Percentiles rank a stretch among this genome's conserved stretches.
These are phyloP conservation scores for Odontocolon sp. DNA, from an alignment of 2,888 invertebrate species.

Conservation along the genomic window DNA sequence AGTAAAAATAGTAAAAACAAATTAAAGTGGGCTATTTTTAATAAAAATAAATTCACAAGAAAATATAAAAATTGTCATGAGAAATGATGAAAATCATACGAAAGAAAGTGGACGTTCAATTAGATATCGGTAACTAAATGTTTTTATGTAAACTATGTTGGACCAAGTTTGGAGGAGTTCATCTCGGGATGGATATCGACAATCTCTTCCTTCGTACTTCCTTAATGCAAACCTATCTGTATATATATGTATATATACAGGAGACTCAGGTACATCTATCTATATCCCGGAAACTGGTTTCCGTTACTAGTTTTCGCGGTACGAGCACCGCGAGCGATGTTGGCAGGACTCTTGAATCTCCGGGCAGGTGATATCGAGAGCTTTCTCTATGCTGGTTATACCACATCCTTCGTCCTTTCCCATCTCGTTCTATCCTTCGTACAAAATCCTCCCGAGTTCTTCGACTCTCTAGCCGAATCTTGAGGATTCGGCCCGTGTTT, in stretches of 20 bases:
- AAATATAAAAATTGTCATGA: no score
- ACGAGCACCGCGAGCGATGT: slow-evolving; percentile 34
- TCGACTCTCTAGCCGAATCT: slow-evolving; percentile 9
- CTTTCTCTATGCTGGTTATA: slow-evolving; percentile 9
- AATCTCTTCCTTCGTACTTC: not conserved
- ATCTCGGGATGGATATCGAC: slow-evolving; percentile 8
- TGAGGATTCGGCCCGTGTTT: not conserved
- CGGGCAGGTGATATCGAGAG: slow-evolving; percentile 65
- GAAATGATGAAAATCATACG: no score
- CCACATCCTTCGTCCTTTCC: not conserved
- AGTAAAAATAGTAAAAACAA: no score
- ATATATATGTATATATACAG: not conserved
- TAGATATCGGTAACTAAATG: no score
- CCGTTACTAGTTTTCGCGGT: slow-evolving; percentile 48
- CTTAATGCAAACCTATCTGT: not conserved
- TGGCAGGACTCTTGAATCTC: slow-evolving; percentile 67
- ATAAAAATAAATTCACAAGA: no score
- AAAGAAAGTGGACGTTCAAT: no score
- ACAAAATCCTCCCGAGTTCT: slow-evolving; percentile 1
- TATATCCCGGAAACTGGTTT: slow-evolving; percentile 30
- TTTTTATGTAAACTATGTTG: slow-evolving; percentile 9
- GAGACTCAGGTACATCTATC: slow-evolving; percentile 3
- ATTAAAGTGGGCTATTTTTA: no score
- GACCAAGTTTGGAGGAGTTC: slow-evolving; percentile 7
- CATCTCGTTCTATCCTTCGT: not conserved